Evolutionary conservation across 2,888 invertebrate species (phyloP).

Genomic region (Tetheella fluctuosa): DNA sequence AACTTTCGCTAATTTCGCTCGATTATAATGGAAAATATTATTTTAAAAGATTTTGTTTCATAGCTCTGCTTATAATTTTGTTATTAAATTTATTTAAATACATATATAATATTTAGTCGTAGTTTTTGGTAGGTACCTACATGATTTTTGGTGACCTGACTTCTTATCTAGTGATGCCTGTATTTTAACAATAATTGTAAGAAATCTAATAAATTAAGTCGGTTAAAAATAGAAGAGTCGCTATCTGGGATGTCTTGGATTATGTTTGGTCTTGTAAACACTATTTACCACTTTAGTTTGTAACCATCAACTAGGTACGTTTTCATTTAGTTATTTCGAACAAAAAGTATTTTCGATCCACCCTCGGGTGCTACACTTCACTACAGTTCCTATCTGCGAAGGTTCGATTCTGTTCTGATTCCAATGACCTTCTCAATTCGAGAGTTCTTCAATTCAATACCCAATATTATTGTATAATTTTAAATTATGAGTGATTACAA

Average conservation of each 20-base stretch:
- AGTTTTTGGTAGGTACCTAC: no score
- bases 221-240: no score
- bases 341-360: not conserved
- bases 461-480: not conserved
- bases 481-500: not conserved
- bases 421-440: not conserved
- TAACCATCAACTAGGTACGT: no score
- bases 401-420: not conserved
- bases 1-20: not conserved
- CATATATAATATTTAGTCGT: not conserved
- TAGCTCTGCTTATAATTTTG: not conserved
- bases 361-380: conserved; percentile 6
- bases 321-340: not conserved
- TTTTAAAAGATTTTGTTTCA: not conserved
- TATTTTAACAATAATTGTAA: no score
- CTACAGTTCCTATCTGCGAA: not conserved
- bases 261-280: no score
- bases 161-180: no score
- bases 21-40: not conserved
- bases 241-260: no score
- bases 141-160: no score
- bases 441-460: not conserved
- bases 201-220: no score
- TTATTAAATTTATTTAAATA: not conserved
- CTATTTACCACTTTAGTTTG: no score